Evolutionary conservation across 2,888 invertebrate genomes (phyloP).

Genomic region (Dichetophora obliterata): DNA sequence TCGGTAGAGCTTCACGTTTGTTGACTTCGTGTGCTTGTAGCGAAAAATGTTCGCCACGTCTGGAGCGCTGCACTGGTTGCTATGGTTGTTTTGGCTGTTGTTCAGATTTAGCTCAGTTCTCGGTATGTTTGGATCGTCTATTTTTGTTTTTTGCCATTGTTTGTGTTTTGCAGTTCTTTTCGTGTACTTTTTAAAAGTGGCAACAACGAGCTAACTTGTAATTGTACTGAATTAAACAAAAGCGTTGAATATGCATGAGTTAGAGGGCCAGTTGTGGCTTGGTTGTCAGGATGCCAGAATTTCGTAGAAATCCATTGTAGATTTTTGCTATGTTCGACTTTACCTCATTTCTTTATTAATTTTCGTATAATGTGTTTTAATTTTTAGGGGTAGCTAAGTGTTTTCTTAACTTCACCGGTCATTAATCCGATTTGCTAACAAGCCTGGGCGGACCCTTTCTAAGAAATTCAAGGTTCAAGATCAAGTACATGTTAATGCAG

Average conservation of each 20-base stretch:
- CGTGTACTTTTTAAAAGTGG: not conserved
- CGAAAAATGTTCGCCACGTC: not conserved
- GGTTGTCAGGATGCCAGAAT: not conserved
- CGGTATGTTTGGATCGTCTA: not conserved
- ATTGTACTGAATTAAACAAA: constrained; percentile 30
- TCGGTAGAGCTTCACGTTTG: not conserved
- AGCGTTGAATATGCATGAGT: constrained; percentile 19
- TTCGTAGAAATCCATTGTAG: not conserved
- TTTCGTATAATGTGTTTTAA: no score
- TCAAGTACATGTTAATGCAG: no score
- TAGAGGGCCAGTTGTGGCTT: not conserved
- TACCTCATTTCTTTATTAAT: no score
- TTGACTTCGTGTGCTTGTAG: not conserved
- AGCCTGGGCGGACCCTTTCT: no score
- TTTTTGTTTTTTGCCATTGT: not conserved
- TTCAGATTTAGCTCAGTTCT: not conserved
- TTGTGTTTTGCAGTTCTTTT: not conserved
- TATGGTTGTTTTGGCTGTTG: not conserved
- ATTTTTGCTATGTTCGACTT: no score
- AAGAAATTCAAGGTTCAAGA: no score
- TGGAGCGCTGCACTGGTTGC: not conserved
- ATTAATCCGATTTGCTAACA: no score
- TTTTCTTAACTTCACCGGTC: no score
- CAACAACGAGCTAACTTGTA: constrained; percentile 22
- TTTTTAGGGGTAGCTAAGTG: no score